These are phyloP conservation scores for Habropoda laboriosa DNA, from an alignment of 1,140 invertebrate genomes.

Conservation along the genomic window DNA sequence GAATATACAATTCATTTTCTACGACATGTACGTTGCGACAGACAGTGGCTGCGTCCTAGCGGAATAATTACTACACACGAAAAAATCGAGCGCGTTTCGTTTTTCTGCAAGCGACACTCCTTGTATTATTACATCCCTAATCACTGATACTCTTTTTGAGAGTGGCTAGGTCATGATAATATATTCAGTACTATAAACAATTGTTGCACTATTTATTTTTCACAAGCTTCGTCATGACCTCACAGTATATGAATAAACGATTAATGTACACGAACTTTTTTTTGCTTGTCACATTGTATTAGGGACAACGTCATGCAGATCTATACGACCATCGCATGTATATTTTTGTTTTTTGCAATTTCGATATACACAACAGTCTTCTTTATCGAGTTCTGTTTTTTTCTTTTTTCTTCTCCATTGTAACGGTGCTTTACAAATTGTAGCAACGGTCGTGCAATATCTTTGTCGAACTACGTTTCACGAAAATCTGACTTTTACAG, in stretches of 20 bases:
- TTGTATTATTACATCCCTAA: slow-evolving; percentile 55
- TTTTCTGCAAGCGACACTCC: slow-evolving; percentile 50
- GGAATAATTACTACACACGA: slow-evolving; percentile 56
- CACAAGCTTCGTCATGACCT: slow-evolving; percentile 57
- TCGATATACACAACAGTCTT: slow-evolving; percentile 50
- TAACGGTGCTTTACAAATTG: slow-evolving; percentile 29
- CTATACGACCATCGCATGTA: slow-evolving; percentile 36
- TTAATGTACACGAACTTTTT: slow-evolving; percentile 62
- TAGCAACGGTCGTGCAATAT: slow-evolving; percentile 41
- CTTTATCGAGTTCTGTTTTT: slow-evolving; percentile 14
- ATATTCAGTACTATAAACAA: slow-evolving; percentile 63
- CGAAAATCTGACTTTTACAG: slow-evolving; percentile 47
- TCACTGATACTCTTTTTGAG: slow-evolving; percentile 50
- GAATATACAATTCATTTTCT: slow-evolving; percentile 72
- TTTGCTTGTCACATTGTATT: slow-evolving; percentile 53
- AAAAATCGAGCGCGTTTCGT: slow-evolving; percentile 33
- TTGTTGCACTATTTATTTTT: slow-evolving; percentile 60
- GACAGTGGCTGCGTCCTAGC: slow-evolving; percentile 45
- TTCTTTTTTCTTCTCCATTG: slow-evolving; percentile 3
- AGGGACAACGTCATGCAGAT: slow-evolving; percentile 53
- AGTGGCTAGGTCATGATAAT: slow-evolving; percentile 61
- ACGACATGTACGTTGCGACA: slow-evolving; percentile 57
- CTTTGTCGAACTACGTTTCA: slow-evolving; percentile 28
- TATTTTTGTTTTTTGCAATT: slow-evolving; percentile 32
- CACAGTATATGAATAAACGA: slow-evolving; percentile 59